These are phyloP conservation scores for Triplophysa dalaica DNA, from an alignment of 2,113 vertebrate genomes.

Conservation along the genomic window DNA sequence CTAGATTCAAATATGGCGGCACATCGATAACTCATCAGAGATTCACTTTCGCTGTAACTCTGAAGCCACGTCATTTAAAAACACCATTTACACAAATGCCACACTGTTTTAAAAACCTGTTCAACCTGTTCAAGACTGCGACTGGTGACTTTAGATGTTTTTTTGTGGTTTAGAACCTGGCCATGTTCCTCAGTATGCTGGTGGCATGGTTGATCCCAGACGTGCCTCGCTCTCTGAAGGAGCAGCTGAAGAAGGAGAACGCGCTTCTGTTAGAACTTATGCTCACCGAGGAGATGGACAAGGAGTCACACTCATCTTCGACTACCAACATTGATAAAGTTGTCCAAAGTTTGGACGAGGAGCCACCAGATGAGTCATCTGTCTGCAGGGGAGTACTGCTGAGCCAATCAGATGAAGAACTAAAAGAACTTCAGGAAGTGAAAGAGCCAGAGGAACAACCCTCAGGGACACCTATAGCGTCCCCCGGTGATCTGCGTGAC, in stretches of 20 bases:
- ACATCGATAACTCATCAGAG: no score
- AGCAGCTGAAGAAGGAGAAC: conserved; percentile 93
- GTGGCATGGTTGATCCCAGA: conserved; percentile 97
- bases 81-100: no score
- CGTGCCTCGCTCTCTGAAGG: conserved; percentile 89
- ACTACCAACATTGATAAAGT: conserved; percentile 23
- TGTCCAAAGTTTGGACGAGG: conserved; percentile 63
- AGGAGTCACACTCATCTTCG: conserved; percentile 51
- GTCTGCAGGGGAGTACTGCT: conserved; percentile 33
- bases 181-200: conserved; percentile 94
- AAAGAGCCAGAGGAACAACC: conserved; percentile 42
- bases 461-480: conserved; percentile 23
- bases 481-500: background rate
- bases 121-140: no score
- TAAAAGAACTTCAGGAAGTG: conserved; percentile 41
- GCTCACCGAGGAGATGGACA: conserved; percentile 86
- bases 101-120: no score
- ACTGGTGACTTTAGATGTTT: background rate
- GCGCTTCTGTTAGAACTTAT: conserved; percentile 87
- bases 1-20: no score
- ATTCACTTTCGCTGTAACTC: no score
- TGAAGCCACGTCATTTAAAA: no score
- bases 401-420: conserved; percentile 45
- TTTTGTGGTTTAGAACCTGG: conserved; percentile 81
- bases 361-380: conserved; percentile 23